Percentiles rank a stretch among this genome's conserved stretches.
Evolutionary conservation across 1,140 invertebrate genomes (phyloP).

Genomic region (Neotoxoptera formosana): DNA sequence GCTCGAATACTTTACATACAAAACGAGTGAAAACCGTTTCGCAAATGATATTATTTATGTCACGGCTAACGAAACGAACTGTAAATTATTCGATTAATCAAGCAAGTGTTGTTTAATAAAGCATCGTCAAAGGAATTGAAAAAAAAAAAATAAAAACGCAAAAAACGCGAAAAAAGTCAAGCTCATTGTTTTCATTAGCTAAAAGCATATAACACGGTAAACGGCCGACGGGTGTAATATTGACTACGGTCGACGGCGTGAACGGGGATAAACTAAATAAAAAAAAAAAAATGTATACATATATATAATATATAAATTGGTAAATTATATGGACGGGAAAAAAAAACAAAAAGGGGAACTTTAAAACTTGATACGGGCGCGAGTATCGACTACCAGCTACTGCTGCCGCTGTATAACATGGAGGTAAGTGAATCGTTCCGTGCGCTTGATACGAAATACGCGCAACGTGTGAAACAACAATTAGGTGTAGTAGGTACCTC

Average conservation of each 20-base stretch:
- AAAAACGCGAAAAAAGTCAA: neutral
- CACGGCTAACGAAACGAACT: neutral
- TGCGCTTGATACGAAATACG: neutral
- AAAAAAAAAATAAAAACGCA: too few species aligned
- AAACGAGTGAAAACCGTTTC: neutral
- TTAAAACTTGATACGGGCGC: neutral
- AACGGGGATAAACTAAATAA: neutral
- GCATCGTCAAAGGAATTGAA: slow-evolving; percentile 13
- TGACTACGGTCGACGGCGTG: neutral
- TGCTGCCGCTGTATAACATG: neutral
- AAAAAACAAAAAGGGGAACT: neutral
- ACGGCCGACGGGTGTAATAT: slow-evolving; percentile 2
- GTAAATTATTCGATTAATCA: slow-evolving; percentile 19
- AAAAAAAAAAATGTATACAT: too few species aligned
- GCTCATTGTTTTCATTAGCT: slow-evolving; percentile 47
- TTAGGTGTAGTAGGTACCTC: neutral
- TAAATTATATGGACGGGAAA: neutral
- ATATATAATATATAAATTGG: neutral
- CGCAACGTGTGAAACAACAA: neutral
- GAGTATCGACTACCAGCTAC: neutral
- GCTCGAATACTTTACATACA: neutral
- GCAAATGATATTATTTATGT: neutral
- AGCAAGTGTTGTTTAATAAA: slow-evolving; percentile 8
- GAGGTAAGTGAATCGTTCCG: neutral
- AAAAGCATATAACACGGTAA: slow-evolving; percentile 28